These are phyloP conservation scores for Lagocephalus sceleratus DNA, from an alignment of 2,797 vertebrate genomes.

Conservation along the genomic window DNA sequence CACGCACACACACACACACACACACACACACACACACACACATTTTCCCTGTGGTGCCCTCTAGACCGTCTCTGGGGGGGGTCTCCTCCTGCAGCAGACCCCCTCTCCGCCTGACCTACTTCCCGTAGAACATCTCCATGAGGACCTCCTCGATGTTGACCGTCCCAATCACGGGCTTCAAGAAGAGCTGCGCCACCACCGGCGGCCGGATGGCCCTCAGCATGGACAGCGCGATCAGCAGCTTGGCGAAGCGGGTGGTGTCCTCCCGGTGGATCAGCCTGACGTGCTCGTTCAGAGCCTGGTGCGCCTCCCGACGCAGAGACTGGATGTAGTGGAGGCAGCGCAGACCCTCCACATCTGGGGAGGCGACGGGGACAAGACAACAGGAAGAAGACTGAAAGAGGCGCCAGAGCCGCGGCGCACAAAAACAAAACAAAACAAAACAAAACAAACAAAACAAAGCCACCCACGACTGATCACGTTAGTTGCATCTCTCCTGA, in stretches of 20 bases:
- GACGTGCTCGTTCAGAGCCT: constrained; percentile 92
- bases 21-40: constrained; percentile 2
- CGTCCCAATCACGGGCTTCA: constrained; percentile 90
- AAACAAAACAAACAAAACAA: no score
- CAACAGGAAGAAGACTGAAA: no score
- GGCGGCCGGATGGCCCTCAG: constrained; percentile 87
- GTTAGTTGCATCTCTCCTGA: not conserved
- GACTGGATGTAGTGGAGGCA: constrained; percentile 92
- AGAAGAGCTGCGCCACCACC: constrained; percentile 91
- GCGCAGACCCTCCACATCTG: constrained; percentile 89
- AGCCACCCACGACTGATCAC: no score
- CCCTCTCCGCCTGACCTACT: constrained; percentile 55
- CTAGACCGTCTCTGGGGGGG: constrained; percentile 14
- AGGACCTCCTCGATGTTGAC: constrained; percentile 97
- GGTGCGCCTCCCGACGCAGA: constrained; percentile 89
- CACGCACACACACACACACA: constrained; percentile 15
- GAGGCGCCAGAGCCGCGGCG: no score
- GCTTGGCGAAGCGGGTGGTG: constrained; percentile 85
- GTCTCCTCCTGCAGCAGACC: constrained; percentile 18
- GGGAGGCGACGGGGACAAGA: not conserved
- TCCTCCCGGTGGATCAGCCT: constrained; percentile 84
- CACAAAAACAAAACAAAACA: no score
- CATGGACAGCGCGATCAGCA: constrained; percentile 89
- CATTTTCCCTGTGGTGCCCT: constrained; percentile 7
- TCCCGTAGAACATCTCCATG: constrained; percentile 95